phyloP scores from a whole-genome alignment of 2,113 vertebrate species.

The Corapipo altera region DNA sequence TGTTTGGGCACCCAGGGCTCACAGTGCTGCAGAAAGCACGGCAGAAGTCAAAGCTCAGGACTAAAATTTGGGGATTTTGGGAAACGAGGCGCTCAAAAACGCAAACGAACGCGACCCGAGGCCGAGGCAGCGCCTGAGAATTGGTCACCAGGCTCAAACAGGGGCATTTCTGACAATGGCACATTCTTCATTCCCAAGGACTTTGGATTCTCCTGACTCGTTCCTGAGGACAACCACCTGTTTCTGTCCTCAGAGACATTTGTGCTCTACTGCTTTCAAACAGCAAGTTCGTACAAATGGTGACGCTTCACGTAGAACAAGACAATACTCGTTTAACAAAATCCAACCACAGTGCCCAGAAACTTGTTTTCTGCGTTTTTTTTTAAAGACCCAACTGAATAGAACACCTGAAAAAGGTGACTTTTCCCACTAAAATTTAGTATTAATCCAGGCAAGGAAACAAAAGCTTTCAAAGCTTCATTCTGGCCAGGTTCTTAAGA shows the following conservation, averaged over 20 bases:
- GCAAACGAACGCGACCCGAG: rapidly evolving
- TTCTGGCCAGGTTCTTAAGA: neutral
- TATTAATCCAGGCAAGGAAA: neutral
- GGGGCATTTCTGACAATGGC: neutral
- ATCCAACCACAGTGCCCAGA: neutral
- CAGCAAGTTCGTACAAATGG: neutral
- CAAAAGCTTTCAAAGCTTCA: neutral
- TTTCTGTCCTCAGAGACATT: neutral
- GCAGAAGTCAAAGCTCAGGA: neutral
- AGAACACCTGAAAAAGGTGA: neutral
- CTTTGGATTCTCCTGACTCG: neutral
- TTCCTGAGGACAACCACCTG: neutral
- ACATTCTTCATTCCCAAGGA: neutral
- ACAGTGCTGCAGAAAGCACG: neutral
- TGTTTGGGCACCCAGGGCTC: neutral
- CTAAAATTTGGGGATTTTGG: neutral
- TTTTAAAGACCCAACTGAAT: neutral
- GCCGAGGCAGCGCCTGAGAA: neutral
- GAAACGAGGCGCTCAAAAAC: neutral
- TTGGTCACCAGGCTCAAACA: neutral
- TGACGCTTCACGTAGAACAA: neutral
- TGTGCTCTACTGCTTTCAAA: neutral
- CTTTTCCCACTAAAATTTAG: neutral
- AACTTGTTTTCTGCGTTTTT: neutral
- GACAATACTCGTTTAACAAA: neutral